These are phyloP conservation scores for Seriola quinqueradiata DNA, from an alignment of 2,113 vertebrate genomes.

Conservation along the genomic window DNA sequence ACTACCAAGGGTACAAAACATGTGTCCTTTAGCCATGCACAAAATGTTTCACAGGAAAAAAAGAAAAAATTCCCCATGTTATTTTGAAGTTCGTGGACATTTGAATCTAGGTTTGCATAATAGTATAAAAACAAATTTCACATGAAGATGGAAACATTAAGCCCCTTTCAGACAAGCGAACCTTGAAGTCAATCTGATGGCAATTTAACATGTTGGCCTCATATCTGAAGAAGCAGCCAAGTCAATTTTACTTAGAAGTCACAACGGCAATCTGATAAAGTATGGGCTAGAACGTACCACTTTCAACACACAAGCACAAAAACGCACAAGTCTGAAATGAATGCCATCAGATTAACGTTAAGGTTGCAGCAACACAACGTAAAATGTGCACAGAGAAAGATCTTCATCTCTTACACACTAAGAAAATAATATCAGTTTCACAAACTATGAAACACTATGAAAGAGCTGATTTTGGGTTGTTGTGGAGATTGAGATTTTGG, in stretches of 20 bases:
- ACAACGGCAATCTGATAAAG: not conserved
- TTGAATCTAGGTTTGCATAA: not conserved
- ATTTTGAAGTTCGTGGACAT: constrained; percentile 13
- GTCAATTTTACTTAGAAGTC: not conserved
- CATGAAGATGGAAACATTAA: not conserved
- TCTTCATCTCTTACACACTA: not conserved
- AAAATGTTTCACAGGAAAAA: constrained; percentile 31
- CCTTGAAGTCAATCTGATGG: not conserved
- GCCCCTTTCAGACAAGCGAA: not conserved
- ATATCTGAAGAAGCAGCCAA: not conserved
- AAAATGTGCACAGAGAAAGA: not conserved
- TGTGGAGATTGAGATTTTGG: not conserved
- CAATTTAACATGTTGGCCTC: not conserved
- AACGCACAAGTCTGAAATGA: not conserved
- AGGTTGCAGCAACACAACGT: not conserved
- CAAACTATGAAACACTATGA: not conserved
- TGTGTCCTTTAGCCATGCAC: constrained; percentile 39
- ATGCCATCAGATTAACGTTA: not conserved
- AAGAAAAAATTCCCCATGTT: constrained; percentile 7
- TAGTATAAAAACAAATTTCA: not conserved
- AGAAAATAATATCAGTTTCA: not conserved
- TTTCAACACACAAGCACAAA: not conserved
- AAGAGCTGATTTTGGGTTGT: not conserved
- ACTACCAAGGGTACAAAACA: constrained; percentile 51
- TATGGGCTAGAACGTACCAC: not conserved